Percentiles rank a stretch among this genome's conserved stretches.
Conservation (phyloP, 1,140 invertebrate species). For the Heterodera schachtii region DNA sequence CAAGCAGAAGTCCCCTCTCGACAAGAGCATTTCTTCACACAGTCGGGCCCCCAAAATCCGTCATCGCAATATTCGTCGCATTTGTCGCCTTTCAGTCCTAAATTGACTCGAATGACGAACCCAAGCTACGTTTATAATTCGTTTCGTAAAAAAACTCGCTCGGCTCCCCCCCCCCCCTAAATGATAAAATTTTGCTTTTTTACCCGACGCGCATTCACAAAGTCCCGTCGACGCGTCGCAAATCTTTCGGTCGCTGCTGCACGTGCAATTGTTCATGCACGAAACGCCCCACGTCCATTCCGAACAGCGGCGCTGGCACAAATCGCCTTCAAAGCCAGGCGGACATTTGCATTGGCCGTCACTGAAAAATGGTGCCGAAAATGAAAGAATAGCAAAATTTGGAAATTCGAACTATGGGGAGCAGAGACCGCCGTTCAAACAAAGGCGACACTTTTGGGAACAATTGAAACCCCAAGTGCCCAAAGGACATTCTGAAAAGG, state of each 20-base stretch:
- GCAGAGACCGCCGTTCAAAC: slow-evolving; percentile 69
- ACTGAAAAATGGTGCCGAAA: background rate
- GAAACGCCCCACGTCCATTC: slow-evolving; percentile 67
- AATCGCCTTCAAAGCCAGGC: slow-evolving; percentile 58
- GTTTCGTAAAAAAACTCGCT: too few relatives aligned
- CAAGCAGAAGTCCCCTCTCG: slow-evolving; percentile 52
- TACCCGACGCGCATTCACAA: slow-evolving; percentile 86
- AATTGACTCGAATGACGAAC: too few relatives aligned
- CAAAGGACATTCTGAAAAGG: slow-evolving; percentile 49
- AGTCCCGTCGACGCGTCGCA: slow-evolving; percentile 85
- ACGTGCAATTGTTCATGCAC: slow-evolving; percentile 60
- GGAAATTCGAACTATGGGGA: slow-evolving; percentile 70
- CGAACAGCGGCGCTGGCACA: slow-evolving; percentile 63
- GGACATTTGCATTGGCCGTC: slow-evolving; percentile 77
- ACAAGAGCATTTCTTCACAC: slow-evolving; percentile 66
- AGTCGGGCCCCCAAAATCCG: slow-evolving; percentile 67
- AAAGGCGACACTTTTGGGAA: slow-evolving; percentile 53
- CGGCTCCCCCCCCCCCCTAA: too few relatives aligned
- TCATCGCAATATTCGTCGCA: slow-evolving; percentile 69
- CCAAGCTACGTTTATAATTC: too few relatives aligned
- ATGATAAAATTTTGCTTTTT: slow-evolving; percentile 67
- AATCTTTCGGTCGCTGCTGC: slow-evolving; percentile 51
- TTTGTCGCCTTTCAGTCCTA: slow-evolving; percentile 70
- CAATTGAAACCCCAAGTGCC: slow-evolving; percentile 72
- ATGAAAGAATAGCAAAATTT: background rate